These are phyloP conservation scores for Epistrophe grossulariae DNA, from an alignment of 2,888 invertebrate species.

Conservation along the genomic window DNA sequence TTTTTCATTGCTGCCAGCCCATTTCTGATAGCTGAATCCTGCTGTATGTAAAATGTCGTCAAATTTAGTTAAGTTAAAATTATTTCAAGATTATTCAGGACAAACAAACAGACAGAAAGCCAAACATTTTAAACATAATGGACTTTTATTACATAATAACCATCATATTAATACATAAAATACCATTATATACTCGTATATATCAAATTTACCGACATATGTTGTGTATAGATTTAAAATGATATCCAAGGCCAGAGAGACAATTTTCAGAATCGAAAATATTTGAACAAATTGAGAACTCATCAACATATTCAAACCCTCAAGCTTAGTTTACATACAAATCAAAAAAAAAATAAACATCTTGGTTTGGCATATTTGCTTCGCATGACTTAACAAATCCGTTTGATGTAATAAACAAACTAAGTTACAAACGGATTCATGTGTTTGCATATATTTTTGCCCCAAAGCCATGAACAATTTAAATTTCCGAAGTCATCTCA, in stretches of 20 bases:
- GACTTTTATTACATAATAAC: too few species aligned
- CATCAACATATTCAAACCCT: slow-evolving; percentile 46
- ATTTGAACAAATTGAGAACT: slow-evolving; percentile 39
- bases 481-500: slow-evolving; percentile 21
- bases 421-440: slow-evolving; percentile 5
- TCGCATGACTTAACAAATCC: slow-evolving; percentile 62
- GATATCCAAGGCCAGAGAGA: background rate
- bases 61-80: too few species aligned
- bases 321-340: background rate
- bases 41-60: too few species aligned
- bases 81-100: too few species aligned
- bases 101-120: too few species aligned
- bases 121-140: too few species aligned
- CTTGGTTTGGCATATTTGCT: slow-evolving; percentile 3
- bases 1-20: too few species aligned
- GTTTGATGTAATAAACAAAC: slow-evolving; percentile 40
- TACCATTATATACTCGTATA: too few species aligned
- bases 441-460: slow-evolving; percentile 25
- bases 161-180: too few species aligned
- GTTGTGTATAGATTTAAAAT: background rate
- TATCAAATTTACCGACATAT: too few species aligned
- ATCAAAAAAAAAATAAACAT: background rate
- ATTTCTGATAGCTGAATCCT: too few species aligned
- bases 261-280: slow-evolving; percentile 34
- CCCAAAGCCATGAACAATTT: slow-evolving; percentile 27